Evolutionary conservation across 2,888 invertebrate species (phyloP), one percentile per base, ranked within the genome.

Genomic region (Tenthredo amoena): DNA sequence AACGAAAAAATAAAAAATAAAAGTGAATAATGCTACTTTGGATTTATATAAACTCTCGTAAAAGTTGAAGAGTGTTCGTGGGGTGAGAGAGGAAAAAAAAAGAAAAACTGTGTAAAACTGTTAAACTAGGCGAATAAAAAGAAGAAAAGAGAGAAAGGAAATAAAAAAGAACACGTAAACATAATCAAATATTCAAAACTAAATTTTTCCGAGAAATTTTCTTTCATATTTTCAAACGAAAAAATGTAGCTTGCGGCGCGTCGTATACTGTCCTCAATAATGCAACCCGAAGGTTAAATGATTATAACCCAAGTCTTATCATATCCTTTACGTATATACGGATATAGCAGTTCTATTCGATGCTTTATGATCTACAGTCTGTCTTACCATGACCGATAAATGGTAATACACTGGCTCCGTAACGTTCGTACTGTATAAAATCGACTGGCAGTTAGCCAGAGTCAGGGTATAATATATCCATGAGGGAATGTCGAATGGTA

Each of bases 391-490:
- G 43, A n/a, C 74, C 74, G 74, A 74, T 74, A 74, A 74, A 74
- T 74, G 74, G 43, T 40, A 74, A 74, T 77, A 50, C 77, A 77
- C 68, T 40, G 43, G 12, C 12, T 18, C 40, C 21, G 18, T 74
- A 43, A 21, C 21, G 68, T 68, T 68, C 34, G 43, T 74, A 72
- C 72, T 21, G 43, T 72, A 72, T 40, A 43, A 74, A n/a, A 74
- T 74, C 40, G 74, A 21, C 34, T 77, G 77, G 55, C 50, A 77
- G 77, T 50, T 77, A 50, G 77, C 77, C 77, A 77, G 77, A 68
- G 68, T 68, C 6, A 18, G 34, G 12, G 68, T 68, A 68, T 34
- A 68, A 68, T 34, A 68, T 68, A 68, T 68, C 68, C 68, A 34
- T 68, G 34, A 68, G 68, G 68, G 34, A 68, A 68, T 68, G 68